Evolutionary conservation across 1,140 invertebrate species (phyloP).

Genomic region (Polyergus mexicanus): DNA sequence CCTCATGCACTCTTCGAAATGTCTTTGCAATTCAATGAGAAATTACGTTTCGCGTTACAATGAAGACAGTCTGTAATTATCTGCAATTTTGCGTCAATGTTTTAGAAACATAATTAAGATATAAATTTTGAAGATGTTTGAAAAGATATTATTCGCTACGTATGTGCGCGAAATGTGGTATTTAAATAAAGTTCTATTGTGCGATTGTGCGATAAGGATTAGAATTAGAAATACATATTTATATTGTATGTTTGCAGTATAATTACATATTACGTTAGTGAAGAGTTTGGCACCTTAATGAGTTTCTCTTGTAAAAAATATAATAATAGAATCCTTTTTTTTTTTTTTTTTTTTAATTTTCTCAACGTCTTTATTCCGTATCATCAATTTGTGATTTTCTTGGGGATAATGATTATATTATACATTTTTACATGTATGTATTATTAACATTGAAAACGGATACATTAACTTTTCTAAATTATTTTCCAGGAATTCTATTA

Average conservation of each 20-base stretch:
- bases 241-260: conserved; percentile 36
- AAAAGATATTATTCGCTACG: conserved; percentile 27
- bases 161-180: conserved; percentile 16
- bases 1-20: conserved; percentile 15
- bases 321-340: conserved; percentile 13
- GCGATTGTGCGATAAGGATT: conserved; percentile 36
- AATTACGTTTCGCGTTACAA: conserved; percentile 28
- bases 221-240: conserved; percentile 52
- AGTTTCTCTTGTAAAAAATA: not conserved
- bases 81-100: conserved; percentile 49
- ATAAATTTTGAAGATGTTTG: conserved; percentile 51
- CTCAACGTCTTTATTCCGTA: not conserved
- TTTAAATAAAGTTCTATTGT: conserved; percentile 11
- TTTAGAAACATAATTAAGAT: conserved; percentile 47
- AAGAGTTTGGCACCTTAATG: conserved; percentile 26
- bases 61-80: conserved; percentile 39
- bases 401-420: not conserved
- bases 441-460: not conserved
- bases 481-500: not conserved
- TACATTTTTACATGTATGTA: not conserved
- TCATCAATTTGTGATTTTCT: not conserved
- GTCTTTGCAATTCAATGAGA: conserved; percentile 60
- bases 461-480: not conserved
- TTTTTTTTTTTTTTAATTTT: not conserved
- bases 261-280: conserved; percentile 27